Conservation (phyloP, 2,888 invertebrate genomes). For the Ctenicera cuprea region DNA sequence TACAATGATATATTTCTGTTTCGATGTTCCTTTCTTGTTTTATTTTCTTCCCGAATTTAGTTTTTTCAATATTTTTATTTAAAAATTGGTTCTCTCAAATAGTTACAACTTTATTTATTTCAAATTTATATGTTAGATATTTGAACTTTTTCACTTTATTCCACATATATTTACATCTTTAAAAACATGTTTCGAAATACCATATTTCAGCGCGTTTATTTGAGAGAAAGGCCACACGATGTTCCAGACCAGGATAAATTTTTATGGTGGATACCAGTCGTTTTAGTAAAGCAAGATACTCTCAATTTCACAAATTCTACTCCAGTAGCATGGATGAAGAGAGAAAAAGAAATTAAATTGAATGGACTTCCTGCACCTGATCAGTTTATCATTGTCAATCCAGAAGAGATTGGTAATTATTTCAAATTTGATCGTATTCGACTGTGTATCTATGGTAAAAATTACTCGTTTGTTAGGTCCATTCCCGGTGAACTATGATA, state of each 20-base stretch:
- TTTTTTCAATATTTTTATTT: too few species aligned
- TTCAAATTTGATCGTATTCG: slow-evolving; percentile 9
- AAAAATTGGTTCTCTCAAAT: too few species aligned
- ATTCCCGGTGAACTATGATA: slow-evolving; percentile 89
- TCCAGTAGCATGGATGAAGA: slow-evolving; percentile 80
- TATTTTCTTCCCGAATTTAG: too few species aligned
- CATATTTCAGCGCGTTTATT: slow-evolving; percentile 79
- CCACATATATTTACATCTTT: neutral
- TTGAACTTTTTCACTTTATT: too few species aligned
- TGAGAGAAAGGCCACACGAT: slow-evolving; percentile 84
- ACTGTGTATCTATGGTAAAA: neutral
- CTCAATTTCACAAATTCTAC: slow-evolving; percentile 77
- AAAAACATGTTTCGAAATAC: too few species aligned
- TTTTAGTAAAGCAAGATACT: slow-evolving; percentile 77
- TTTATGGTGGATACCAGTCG: slow-evolving; percentile 85
- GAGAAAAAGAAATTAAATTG: slow-evolving; percentile 75
- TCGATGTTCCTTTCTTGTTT: too few species aligned
- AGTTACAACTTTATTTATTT: too few species aligned
- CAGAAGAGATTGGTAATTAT: slow-evolving; percentile 85
- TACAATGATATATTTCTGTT: too few species aligned
- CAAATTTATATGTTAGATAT: too few species aligned
- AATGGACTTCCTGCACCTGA: slow-evolving; percentile 75
- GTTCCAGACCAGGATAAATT: slow-evolving; percentile 82
- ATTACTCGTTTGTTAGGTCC: slow-evolving; percentile 76
- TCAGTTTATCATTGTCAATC: slow-evolving; percentile 86